These are phyloP conservation scores for Astatoreochromis straeleni DNA, from an alignment of 2,113 vertebrate genomes.

Conservation along the genomic window DNA sequence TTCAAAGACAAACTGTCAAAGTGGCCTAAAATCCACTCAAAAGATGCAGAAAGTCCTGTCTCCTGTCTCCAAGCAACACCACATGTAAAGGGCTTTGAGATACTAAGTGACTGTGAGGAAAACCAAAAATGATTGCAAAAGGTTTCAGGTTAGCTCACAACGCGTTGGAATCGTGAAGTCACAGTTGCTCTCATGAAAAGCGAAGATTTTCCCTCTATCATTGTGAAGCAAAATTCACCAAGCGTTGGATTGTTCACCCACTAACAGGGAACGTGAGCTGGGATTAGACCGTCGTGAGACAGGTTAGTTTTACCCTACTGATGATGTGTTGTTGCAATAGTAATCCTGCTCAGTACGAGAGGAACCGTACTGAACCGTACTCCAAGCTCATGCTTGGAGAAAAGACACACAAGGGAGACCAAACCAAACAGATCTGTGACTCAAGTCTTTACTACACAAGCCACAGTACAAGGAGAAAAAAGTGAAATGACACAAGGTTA, in stretches of 20 bases:
- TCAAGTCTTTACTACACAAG: background rate
- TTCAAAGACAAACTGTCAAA: background rate
- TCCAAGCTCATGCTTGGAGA: background rate
- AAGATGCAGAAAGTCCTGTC: background rate
- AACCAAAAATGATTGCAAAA: background rate
- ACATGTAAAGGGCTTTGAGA: background rate
- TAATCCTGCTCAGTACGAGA: too few species aligned
- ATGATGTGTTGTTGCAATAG: too few species aligned
- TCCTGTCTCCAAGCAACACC: background rate
- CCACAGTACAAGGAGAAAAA: background rate
- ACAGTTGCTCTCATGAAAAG: background rate
- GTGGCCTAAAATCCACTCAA: background rate
- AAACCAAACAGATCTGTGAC: background rate
- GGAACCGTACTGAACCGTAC: too few species aligned
- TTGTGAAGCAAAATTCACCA: too few species aligned
- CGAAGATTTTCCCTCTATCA: background rate
- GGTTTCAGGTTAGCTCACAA: background rate
- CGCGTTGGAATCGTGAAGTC: background rate
- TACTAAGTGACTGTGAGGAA: background rate
- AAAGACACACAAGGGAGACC: background rate
- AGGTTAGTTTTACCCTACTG: too few species aligned
- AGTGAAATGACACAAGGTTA: background rate
- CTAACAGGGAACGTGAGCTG: too few species aligned
- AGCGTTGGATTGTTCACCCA: too few species aligned
- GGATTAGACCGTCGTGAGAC: too few species aligned